phyloP scores from a whole-genome alignment of 2,888 invertebrate species.

The Zonitis immaculata region DNA sequence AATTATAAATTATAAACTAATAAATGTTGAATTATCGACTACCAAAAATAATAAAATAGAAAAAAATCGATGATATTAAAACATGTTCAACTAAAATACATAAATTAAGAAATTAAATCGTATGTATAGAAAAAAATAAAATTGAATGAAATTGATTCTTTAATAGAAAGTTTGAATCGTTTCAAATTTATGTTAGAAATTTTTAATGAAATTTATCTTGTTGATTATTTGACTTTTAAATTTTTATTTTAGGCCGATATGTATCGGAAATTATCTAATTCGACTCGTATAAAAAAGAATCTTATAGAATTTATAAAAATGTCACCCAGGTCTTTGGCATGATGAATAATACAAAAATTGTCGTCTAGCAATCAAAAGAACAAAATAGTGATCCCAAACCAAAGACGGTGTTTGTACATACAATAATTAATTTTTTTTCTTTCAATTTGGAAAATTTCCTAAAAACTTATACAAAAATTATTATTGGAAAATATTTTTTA shows the following conservation, averaged over 20 bases:
- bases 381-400: too few relatives aligned
- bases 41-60: too few relatives aligned
- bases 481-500: slow-evolving; percentile 32
- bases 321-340: neutral
- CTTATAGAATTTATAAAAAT: neutral
- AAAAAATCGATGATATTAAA: too few relatives aligned
- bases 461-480: too few relatives aligned
- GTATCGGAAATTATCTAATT: too few relatives aligned
- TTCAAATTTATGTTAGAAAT: neutral
- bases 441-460: too few relatives aligned
- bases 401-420: too few relatives aligned
- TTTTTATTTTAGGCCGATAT: too few relatives aligned
- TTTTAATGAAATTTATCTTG: neutral
- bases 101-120: neutral
- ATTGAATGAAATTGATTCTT: neutral
- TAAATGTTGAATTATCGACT: neutral
- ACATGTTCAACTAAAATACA: too few relatives aligned
- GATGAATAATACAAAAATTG: neutral
- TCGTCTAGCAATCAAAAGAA: neutral
- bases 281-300: too few relatives aligned
- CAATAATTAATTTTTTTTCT: too few relatives aligned
- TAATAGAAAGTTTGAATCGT: neutral
- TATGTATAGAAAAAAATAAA: neutral
- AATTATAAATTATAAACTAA: neutral
- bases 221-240: neutral